Conservation (phyloP, 2,113 vertebrate species). For the Apaloderma vittatum region DNA sequence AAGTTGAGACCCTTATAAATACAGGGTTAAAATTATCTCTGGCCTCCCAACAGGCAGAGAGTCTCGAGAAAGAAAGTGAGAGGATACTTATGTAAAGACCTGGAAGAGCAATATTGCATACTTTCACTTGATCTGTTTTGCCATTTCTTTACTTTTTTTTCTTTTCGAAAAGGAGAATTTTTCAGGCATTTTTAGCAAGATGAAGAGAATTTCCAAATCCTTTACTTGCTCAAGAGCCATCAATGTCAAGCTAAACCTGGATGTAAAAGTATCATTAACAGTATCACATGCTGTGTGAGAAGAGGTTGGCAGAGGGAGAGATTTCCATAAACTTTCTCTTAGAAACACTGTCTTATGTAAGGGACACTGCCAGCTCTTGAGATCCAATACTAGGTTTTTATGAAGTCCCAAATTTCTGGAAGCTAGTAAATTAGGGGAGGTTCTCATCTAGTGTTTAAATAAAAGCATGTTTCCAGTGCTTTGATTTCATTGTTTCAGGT, state of each 20-base stretch:
- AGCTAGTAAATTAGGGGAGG: not conserved
- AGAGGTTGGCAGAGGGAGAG: accelerated
- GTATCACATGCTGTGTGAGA: not conserved
- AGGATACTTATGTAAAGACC: not conserved
- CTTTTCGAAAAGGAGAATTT: not conserved
- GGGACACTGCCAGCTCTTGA: not conserved
- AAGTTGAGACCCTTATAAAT: not conserved
- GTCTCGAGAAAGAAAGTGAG: not conserved
- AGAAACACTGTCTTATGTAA: not conserved
- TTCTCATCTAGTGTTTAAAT: not conserved
- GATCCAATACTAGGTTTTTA: not conserved
- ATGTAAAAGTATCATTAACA: not conserved
- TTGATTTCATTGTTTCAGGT: not conserved
- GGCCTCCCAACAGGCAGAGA: not conserved
- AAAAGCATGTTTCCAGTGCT: not conserved
- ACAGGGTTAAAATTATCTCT: not conserved
- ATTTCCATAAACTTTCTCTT: not conserved
- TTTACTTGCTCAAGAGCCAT: not conserved
- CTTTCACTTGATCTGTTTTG: not conserved
- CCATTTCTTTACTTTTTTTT: not conserved
- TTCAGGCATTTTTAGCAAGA: not conserved
- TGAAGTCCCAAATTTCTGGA: not conserved
- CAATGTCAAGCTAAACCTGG: not conserved
- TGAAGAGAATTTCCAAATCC: not conserved
- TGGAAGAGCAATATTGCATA: not conserved